phyloP scores from a whole-genome alignment of 1,140 invertebrate species.

The Drosophila lacertosa region DNA sequence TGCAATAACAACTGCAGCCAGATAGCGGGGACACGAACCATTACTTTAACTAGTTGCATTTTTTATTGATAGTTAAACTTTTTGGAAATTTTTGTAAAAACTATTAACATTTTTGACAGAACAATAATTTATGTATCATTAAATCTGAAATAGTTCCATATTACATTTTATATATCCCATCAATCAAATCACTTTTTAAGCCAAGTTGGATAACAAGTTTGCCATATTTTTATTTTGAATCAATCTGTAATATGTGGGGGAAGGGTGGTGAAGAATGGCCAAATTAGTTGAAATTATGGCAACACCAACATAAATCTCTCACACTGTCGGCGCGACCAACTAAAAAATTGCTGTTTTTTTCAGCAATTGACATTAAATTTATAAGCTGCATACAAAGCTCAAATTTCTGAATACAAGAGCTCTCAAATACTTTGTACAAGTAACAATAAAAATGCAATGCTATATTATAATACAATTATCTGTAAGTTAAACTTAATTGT shows the following conservation, averaged over 20 bases:
- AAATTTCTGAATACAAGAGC: slow-evolving; percentile 48
- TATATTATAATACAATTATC: slow-evolving; percentile 68
- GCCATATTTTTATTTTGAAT: slow-evolving; percentile 3
- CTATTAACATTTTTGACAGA: too few species aligned
- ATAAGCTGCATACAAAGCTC: slow-evolving; percentile 54
- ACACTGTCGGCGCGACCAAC: slow-evolving; percentile 36
- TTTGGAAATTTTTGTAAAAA: too few species aligned
- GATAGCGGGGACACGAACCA: too few species aligned
- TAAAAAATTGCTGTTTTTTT: slow-evolving; percentile 34
- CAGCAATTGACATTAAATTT: slow-evolving; percentile 32
- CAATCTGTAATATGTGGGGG: slow-evolving; percentile 23
- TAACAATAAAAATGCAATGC: slow-evolving; percentile 38
- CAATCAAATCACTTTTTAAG: too few species aligned
- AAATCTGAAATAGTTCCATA: too few species aligned
- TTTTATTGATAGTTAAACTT: too few species aligned
- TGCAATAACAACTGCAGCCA: too few species aligned
- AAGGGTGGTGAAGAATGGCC: slow-evolving; percentile 55
- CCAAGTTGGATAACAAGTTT: slow-evolving; percentile 13
- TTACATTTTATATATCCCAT: too few species aligned
- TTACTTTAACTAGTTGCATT: too few species aligned
- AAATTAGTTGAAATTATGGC: slow-evolving; percentile 45
- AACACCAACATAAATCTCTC: slow-evolving; percentile 77
- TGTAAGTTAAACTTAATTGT: slow-evolving; percentile 71
- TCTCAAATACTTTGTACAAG: slow-evolving; percentile 37
- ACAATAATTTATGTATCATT: too few species aligned